phyloP scores from a whole-genome alignment of 2,113 vertebrate species.

The Ibidorhyncha struthersii region DNA sequence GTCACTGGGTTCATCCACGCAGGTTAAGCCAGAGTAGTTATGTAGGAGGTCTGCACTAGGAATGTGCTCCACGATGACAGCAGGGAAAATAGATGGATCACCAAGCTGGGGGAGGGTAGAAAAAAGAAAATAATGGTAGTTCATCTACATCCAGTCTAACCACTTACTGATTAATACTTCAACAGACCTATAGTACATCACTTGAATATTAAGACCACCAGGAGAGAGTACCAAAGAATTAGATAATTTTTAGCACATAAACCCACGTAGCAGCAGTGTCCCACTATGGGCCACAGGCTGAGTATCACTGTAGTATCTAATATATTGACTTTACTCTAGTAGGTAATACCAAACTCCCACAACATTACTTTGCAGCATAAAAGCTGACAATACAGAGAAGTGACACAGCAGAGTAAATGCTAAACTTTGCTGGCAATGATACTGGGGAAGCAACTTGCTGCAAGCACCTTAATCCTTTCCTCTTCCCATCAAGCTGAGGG shows the following conservation, averaged over 20 bases:
- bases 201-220: not conserved
- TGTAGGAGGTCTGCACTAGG: conserved; percentile 87
- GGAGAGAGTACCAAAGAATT: not conserved
- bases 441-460: not conserved
- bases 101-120: conserved; percentile 77
- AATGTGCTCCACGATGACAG: conserved; percentile 93
- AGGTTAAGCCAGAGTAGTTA: conserved; percentile 85
- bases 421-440: not conserved
- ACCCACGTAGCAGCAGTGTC: not conserved
- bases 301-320: not conserved
- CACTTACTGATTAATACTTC: not conserved
- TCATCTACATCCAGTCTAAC: not conserved
- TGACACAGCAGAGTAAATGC: not conserved
- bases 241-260: not conserved
- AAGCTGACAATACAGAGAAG: not conserved
- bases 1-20: conserved; percentile 81
- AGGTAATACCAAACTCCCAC: not conserved
- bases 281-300: not conserved
- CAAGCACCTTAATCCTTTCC: not conserved
- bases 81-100: conserved; percentile 86
- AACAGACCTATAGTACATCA: not conserved
- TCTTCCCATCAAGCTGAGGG: not conserved
- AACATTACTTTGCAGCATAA: not conserved
- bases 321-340: not conserved
- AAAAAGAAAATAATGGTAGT: not conserved